A percentile compares a stretch with the other conserved stretches of the same genome.
These are phyloP conservation scores for Bettongia penicillata DNA, from an alignment of 2,113 vertebrate genomes.

Conservation along the genomic window DNA sequence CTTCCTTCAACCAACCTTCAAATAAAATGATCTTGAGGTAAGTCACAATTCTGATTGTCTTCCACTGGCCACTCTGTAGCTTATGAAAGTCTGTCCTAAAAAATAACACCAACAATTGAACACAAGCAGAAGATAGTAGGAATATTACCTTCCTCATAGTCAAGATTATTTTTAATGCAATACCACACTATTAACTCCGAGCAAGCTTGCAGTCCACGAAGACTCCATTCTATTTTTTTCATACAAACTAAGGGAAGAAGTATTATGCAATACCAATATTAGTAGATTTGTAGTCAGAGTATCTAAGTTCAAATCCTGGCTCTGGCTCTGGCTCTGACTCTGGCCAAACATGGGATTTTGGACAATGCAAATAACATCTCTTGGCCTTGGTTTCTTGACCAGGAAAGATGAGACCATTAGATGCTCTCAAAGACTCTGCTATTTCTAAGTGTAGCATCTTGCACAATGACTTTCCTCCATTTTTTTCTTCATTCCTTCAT, in stretches of 20 bases:
- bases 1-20: neutral
- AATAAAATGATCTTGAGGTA: neutral
- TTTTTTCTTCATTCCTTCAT: neutral
- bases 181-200: neutral
- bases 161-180: neutral
- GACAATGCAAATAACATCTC: neutral
- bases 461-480: neutral
- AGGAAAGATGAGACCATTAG: neutral
- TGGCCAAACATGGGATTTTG: neutral
- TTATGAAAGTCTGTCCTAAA: neutral
- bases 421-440: neutral
- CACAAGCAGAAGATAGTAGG: neutral
- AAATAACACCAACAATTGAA: neutral
- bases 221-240: neutral
- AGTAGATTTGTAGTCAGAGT: neutral
- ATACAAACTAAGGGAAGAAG: neutral
- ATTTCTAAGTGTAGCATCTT: neutral
- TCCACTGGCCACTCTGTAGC: neutral
- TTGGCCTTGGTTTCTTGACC: neutral
- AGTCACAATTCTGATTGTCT: neutral
- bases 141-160: neutral
- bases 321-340: neutral
- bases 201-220: neutral
- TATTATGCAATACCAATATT: neutral
- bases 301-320: neutral